Conservation (phyloP, 2,113 vertebrate genomes). For the Paraplagusia blochii region DNA sequence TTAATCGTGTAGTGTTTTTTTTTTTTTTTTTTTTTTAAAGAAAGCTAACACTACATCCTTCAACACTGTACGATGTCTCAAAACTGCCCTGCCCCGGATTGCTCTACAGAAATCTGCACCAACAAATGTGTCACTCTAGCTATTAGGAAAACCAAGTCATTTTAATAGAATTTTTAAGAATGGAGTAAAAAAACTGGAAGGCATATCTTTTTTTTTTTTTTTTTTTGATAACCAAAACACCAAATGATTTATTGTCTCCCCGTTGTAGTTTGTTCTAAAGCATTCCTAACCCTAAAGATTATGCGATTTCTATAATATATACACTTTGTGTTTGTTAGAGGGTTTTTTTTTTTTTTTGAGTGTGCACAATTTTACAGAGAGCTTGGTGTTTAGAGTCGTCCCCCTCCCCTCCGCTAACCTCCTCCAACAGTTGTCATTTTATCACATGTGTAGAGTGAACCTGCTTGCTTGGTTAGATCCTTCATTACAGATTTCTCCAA, state of each 20-base stretch:
- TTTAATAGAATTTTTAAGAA: no score
- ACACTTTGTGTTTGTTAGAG: slow-evolving; percentile 50
- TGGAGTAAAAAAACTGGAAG: slow-evolving; percentile 58
- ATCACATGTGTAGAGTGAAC: slow-evolving; percentile 42
- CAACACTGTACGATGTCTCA: slow-evolving; percentile 53
- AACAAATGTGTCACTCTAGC: no score
- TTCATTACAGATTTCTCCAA: slow-evolving; percentile 56
- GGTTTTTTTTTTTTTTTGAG: slow-evolving; percentile 8
- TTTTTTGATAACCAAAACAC: slow-evolving; percentile 45
- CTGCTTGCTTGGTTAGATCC: slow-evolving; percentile 63
- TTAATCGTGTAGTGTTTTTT: slow-evolving; percentile 43
- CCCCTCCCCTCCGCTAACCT: slow-evolving; percentile 43
- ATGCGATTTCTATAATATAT: slow-evolving; percentile 71
- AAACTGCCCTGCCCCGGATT: slow-evolving; percentile 17
- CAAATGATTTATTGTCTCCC: slow-evolving; percentile 58
- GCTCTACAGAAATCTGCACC: not conserved
- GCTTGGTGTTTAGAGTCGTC: slow-evolving; percentile 52
- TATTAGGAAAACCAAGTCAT: no score
- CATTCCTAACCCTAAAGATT: slow-evolving; percentile 55
- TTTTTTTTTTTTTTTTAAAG: slow-evolving; percentile 5
- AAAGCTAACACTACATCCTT: slow-evolving; percentile 87
- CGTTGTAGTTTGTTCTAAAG: slow-evolving; percentile 44
- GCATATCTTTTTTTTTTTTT: slow-evolving; percentile 7
- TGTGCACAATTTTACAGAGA: slow-evolving; percentile 53
- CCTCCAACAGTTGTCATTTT: slow-evolving; percentile 52